A percentile compares a stretch with the other conserved stretches of the same genome.
Evolutionary conservation across 2,113 vertebrate genomes (phyloP).

Genomic region (Oreochromis niloticus): DNA sequence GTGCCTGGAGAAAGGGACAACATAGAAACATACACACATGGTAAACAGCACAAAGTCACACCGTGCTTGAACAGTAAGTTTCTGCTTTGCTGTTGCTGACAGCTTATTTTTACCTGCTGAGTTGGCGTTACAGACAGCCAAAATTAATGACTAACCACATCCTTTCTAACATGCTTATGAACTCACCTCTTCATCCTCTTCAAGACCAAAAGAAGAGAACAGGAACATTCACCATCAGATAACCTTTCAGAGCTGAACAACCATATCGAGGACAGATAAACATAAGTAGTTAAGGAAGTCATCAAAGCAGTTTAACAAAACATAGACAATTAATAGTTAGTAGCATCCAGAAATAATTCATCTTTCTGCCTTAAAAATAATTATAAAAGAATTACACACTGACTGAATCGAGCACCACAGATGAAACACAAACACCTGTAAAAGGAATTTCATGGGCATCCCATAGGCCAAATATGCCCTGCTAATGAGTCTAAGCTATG

Average conservation of each 20-base stretch:
- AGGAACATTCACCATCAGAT: background rate
- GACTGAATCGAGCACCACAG: background rate
- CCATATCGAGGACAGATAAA: background rate
- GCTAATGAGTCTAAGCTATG: background rate
- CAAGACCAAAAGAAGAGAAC: background rate
- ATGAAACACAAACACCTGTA: background rate
- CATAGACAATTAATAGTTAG: background rate
- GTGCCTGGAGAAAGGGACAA: background rate
- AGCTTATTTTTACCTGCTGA: background rate
- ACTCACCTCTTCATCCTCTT: background rate
- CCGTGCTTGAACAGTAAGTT: background rate
- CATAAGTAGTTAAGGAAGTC: background rate
- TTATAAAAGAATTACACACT: too few species aligned
- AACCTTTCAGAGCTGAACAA: background rate
- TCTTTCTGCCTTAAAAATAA: background rate
- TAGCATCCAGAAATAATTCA: background rate
- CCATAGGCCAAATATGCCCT: background rate
- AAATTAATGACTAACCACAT: background rate
- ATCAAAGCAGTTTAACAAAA: background rate
- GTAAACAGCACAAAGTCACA: background rate
- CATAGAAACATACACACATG: background rate
- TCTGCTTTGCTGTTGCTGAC: background rate
- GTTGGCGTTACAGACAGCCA: background rate
- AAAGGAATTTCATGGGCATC: background rate
- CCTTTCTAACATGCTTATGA: background rate